Percentiles rank a stretch among this genome's conserved stretches.
These are phyloP conservation scores for Drosophila neocordata DNA, from an alignment of 1,140 invertebrate genomes.

Conservation along the genomic window DNA sequence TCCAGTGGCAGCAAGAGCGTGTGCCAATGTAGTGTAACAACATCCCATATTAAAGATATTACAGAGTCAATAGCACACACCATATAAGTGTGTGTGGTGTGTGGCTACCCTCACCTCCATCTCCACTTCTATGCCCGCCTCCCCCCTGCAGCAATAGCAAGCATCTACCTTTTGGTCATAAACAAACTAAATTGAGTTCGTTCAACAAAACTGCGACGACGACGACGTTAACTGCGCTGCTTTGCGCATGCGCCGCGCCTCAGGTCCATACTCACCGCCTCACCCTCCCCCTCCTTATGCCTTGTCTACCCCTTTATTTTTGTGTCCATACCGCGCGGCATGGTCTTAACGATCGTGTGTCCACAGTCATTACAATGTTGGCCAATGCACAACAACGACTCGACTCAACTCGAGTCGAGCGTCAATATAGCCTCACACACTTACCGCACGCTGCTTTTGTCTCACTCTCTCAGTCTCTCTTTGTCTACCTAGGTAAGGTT, in stretches of 20 bases:
- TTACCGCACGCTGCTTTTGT: constrained; percentile 80
- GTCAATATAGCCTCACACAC: constrained; percentile 44
- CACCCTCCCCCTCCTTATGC: constrained; percentile 1
- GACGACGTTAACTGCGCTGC: constrained; percentile 8
- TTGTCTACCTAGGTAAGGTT: constrained; percentile 15
- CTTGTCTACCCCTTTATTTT: constrained; percentile 29
- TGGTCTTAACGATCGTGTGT: constrained; percentile 82
- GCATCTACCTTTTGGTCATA: constrained; percentile 50
- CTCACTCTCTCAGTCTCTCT: constrained; percentile 72
- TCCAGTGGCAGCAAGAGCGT: constrained; percentile 80
- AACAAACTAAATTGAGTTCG: constrained; percentile 80
- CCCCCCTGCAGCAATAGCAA: constrained; percentile 10
- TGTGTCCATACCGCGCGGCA: constrained; percentile 50
- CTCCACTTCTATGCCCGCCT: not conserved
- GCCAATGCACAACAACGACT: constrained; percentile 65
- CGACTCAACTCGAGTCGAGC: constrained; percentile 25
- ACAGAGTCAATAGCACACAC: constrained; percentile 80
- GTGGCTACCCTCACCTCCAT: constrained; percentile 42
- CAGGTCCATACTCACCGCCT: constrained; percentile 13
- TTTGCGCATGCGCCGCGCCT: constrained; percentile 52
- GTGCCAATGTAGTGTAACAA: constrained; percentile 82
- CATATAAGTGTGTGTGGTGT: constrained; percentile 64
- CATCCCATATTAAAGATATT: constrained; percentile 81
- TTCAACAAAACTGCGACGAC: constrained; percentile 70
- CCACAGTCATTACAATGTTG: constrained; percentile 82